Percentiles rank a stretch among this genome's conserved stretches.
Conservation (phyloP, 2,797 vertebrate species). For the Enteromius paludinosus region DNA sequence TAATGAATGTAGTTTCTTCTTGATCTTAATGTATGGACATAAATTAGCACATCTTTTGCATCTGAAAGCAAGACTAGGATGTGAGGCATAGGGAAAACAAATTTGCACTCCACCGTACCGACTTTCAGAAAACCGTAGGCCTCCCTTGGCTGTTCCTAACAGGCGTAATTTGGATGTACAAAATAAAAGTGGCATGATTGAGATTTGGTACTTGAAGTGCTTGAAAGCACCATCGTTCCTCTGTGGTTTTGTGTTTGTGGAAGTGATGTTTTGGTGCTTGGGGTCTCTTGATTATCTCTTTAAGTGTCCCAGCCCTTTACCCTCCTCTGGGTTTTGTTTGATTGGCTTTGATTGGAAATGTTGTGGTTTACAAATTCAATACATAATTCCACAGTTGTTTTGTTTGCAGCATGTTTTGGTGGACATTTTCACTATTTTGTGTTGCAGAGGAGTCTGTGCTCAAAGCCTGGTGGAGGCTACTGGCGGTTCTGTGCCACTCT, state of each 20-base stretch:
- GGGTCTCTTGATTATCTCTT: conserved; percentile 33
- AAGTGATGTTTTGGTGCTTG: conserved; percentile 1
- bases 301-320: conserved; percentile 10
- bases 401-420: not conserved
- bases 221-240: conserved; percentile 17
- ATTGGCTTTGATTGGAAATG: conserved; percentile 34
- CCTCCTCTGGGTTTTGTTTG: conserved; percentile 29
- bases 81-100: conserved; percentile 18
- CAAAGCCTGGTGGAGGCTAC: not conserved
- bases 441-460: not conserved
- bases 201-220: conserved; percentile 32
- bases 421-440: not conserved
- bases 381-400: conserved; percentile 6
- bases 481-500: not conserved
- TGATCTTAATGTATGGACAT: conserved; percentile 44
- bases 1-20: conserved; percentile 23
- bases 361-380: conserved; percentile 24
- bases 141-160: conserved; percentile 30
- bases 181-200: conserved; percentile 21
- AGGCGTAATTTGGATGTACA: conserved; percentile 12
- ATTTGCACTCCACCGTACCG: conserved; percentile 2
- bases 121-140: not conserved
- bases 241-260: conserved; percentile 22
- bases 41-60: conserved; percentile 37
- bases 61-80: not conserved